Percentiles rank a stretch among this genome's conserved stretches.
Evolutionary conservation across 2,113 vertebrate species (phyloP).

Genomic region (Dendropsophus ebraccatus): DNA sequence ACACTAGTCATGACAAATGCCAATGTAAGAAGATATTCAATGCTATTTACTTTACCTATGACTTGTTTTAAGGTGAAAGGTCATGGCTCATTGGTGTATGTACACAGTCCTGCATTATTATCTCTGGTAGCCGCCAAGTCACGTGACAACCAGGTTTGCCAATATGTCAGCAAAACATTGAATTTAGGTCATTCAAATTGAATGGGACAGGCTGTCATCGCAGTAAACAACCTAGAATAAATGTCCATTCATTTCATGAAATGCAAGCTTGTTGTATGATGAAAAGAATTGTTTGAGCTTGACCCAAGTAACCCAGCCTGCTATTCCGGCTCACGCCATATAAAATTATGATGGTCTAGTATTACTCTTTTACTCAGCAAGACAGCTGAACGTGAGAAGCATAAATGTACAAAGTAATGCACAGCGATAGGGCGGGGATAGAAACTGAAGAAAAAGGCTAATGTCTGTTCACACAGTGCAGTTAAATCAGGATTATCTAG

Average conservation of each 20-base stretch:
- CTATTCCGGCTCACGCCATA: slow-evolving; percentile 39
- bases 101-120: neutral
- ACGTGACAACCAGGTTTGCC: neutral
- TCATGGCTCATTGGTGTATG: neutral
- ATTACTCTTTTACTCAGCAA: slow-evolving; percentile 49
- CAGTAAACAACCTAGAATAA: slow-evolving; percentile 28
- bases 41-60: no score
- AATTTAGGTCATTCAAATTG: neutral
- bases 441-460: neutral
- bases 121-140: neutral
- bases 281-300: slow-evolving; percentile 51
- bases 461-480: no score
- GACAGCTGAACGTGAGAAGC: slow-evolving; percentile 29
- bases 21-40: no score
- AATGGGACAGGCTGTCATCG: slow-evolving; percentile 23
- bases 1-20: no score
- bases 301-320: slow-evolving; percentile 40
- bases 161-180: neutral
- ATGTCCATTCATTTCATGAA: slow-evolving; percentile 37
- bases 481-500: no score
- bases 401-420: neutral
- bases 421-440: neutral
- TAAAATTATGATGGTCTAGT: slow-evolving; percentile 35
- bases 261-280: slow-evolving; percentile 21
- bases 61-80: no score